Percentiles rank a stretch among this genome's conserved stretches.
Conservation (phyloP, 2,888 invertebrate genomes). For the Mycalesis mineus region DNA sequence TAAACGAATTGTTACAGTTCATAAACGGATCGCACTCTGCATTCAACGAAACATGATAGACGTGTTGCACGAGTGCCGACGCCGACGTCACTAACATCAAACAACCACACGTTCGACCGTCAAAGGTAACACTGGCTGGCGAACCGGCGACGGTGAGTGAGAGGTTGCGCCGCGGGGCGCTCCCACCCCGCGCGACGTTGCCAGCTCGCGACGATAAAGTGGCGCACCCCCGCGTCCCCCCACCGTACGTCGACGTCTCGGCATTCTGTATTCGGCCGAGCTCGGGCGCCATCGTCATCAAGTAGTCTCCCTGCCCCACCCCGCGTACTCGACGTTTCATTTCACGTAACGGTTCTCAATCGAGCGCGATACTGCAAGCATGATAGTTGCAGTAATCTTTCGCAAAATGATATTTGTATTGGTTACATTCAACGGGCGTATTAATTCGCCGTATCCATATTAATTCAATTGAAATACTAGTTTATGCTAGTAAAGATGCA, state of each 20-base stretch:
- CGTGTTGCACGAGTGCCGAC: conserved; percentile 76
- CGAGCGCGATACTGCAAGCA: conserved; percentile 74
- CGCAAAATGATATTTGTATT: conserved; percentile 45
- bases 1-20: conserved; percentile 69
- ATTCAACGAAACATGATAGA: conserved; percentile 75
- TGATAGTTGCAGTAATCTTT: conserved; percentile 60
- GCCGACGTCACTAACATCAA: conserved; percentile 75
- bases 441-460: background rate
- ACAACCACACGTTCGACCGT: conserved; percentile 75
- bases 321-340: conserved; percentile 72
- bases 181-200: conserved; percentile 76
- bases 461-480: background rate
- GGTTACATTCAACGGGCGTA: conserved; percentile 3
- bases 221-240: conserved; percentile 76
- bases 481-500: background rate
- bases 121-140: conserved; percentile 81
- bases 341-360: conserved; percentile 79
- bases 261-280: conserved; percentile 67
- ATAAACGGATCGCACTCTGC: conserved; percentile 74
- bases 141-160: conserved; percentile 78
- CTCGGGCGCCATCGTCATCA: conserved; percentile 70
- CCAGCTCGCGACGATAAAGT: conserved; percentile 76
- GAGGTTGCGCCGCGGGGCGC: conserved; percentile 78
- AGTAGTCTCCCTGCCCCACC: conserved; percentile 66
- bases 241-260: conserved; percentile 69